Evolutionary conservation across 2,113 vertebrate genomes (phyloP).

Genomic region (Junco hyemalis): DNA sequence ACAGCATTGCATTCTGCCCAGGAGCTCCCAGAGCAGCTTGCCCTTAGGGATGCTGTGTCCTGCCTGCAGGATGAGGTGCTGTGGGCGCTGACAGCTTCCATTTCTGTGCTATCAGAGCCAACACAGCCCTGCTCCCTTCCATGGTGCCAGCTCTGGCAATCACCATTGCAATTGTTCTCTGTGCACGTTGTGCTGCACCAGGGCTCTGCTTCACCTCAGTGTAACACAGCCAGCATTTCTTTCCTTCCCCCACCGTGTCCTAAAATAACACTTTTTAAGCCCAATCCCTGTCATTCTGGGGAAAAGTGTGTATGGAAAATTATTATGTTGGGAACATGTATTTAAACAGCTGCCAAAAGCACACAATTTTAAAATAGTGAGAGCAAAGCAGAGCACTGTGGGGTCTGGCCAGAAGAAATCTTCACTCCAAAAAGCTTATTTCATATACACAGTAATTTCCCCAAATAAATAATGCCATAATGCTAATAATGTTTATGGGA

Average conservation of each 20-base stretch:
- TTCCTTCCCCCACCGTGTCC: not conserved
- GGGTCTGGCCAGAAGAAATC: not conserved
- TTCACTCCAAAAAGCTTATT: not conserved
- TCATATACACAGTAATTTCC: not conserved
- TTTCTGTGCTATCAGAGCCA: not conserved
- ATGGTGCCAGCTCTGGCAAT: not conserved
- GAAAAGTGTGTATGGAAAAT: slow-evolving; percentile 22
- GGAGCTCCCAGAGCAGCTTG: not conserved
- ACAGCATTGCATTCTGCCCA: too few species aligned
- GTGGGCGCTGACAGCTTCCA: not conserved
- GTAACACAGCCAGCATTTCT: not conserved
- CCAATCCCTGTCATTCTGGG: not conserved
- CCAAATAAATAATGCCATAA: not conserved
- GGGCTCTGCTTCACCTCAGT: not conserved
- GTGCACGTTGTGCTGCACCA: not conserved
- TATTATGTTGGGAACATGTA: not conserved
- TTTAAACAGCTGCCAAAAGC: not conserved
- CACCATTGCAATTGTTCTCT: not conserved
- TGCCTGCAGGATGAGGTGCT: not conserved
- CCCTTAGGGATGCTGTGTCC: too few species aligned
- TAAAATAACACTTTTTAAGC: slow-evolving; percentile 49
- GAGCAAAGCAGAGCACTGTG: not conserved
- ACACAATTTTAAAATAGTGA: not conserved
- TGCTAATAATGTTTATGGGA: not conserved
- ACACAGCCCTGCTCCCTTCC: not conserved